Evolutionary conservation across 2,888 invertebrate species (phyloP), one percentile per base, ranked within the genome.

Genomic region (Torymus tubicola): DNA sequence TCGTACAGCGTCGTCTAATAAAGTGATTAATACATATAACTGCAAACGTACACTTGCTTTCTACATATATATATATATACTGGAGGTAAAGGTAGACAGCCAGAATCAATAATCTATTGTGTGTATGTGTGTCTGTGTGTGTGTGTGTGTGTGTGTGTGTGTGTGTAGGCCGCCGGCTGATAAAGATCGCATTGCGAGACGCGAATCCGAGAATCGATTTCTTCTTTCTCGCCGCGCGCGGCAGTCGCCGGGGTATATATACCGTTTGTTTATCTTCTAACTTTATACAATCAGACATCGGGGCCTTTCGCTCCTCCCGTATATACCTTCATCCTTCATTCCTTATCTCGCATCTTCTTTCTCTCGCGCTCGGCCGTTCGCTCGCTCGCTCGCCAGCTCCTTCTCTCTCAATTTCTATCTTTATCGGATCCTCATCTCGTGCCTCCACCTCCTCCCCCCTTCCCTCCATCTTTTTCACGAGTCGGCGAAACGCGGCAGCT

Each of bases 261-360:
- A 71, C 67, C 74, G 53, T 69, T 67, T 72, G 77, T 77, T 77
- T 77, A 77, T 77, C 77, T 70, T 77, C 76, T 77, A 68, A 77
- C 77, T 74, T 74, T 73, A 70, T 65, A 80, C 61, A 70, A 77
- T 72, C 83, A 78, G 81, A 69, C 80, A 83, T 84, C 81, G 81
- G 63, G 74, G 63, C 71, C 70, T 52, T 65, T 73, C 78, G 1
- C 75, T 83, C 73, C 65, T 67, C 83, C 53, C 65, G 64, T 63
- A 60, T 81, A 78, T 72, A 82, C 82, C 82, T 80, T 78, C 82
- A 80, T 82, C 82, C 77, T 80, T 82, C 82, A 82, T 82, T 82
- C 82, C 63, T 82, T 82, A 82, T 82, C 82, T 75, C 58, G 68
- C 24, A 82, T 79, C 81, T 80, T 57, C 53, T 70, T 55, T 69